Evolutionary conservation across 2,888 invertebrate species (phyloP).

Genomic region (Caenorhabditis macrosperma): DNA sequence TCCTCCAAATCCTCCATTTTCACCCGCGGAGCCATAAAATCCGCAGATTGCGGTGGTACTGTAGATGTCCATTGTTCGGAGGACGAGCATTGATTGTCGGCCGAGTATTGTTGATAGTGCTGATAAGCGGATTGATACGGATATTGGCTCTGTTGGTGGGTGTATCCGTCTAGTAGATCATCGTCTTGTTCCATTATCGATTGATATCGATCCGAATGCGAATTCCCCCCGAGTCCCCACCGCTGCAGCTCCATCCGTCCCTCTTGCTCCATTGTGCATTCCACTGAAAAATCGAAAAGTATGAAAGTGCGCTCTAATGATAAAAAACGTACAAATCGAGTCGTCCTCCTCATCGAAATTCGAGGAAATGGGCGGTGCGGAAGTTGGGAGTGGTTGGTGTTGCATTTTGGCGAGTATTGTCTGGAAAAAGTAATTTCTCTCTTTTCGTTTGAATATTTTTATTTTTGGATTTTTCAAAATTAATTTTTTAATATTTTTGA

Average conservation of each 20-base stretch:
- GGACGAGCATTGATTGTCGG: too few relatives aligned
- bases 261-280: constrained; percentile 49
- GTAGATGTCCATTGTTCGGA: background rate
- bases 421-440: background rate
- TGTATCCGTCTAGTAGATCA: too few relatives aligned
- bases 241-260: constrained; percentile 26
- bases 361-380: background rate
- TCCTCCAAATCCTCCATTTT: background rate
- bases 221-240: constrained; percentile 45
- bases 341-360: constrained; percentile 5
- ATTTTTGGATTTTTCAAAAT: background rate
- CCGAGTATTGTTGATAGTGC: too few relatives aligned
- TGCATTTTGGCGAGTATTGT: constrained; percentile 1
- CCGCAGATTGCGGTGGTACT: too few relatives aligned
- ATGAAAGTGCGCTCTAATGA: background rate
- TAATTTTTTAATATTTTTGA: background rate
- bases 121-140: too few relatives aligned
- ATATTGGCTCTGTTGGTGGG: too few relatives aligned
- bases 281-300: constrained; percentile 21
- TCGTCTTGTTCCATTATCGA: background rate
- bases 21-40: background rate
- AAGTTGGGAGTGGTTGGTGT: background rate
- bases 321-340: constrained; percentile 26
- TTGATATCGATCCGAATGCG: too few relatives aligned
- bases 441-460: background rate